Conservation (phyloP, 2,797 vertebrate species). For the Gymnoscopelus braueri region DNA sequence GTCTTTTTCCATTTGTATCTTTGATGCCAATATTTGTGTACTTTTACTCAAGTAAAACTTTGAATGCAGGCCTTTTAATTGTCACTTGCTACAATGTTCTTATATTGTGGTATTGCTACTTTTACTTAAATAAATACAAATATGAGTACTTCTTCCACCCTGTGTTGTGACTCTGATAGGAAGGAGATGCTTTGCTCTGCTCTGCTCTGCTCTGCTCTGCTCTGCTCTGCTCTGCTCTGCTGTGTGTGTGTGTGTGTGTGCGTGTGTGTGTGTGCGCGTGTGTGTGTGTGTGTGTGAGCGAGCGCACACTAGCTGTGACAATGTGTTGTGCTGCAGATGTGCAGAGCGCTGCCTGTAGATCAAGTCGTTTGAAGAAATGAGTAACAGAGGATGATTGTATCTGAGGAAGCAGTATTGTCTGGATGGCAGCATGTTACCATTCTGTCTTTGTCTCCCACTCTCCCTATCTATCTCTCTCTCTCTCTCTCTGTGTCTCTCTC, state of each 20-base stretch:
- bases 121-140: too few species aligned
- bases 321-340: conserved; percentile 60
- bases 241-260: too few species aligned
- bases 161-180: conserved; percentile 39
- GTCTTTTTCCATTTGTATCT: too few species aligned
- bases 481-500: conserved; percentile 51
- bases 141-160: too few species aligned
- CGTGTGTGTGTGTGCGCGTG: too few species aligned
- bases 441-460: not conserved
- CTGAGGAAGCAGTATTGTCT: conserved; percentile 48
- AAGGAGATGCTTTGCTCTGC: conserved; percentile 21
- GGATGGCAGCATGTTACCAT: conserved; percentile 12
- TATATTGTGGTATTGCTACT: too few species aligned
- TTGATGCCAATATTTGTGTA: too few species aligned
- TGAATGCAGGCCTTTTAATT: too few species aligned
- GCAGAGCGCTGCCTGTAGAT: conserved; percentile 25
- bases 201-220: too few species aligned
- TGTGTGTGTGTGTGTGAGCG: too few species aligned
- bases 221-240: conserved; percentile 4
- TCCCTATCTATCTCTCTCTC: not conserved
- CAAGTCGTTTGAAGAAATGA: conserved; percentile 53
- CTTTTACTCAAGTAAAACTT: too few species aligned
- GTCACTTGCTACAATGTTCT: too few species aligned
- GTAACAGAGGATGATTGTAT: conserved; percentile 46
- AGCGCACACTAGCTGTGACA: conserved; percentile 38